Conservation (phyloP, 2,888 invertebrate species). For the Drosophila differens region DNA sequence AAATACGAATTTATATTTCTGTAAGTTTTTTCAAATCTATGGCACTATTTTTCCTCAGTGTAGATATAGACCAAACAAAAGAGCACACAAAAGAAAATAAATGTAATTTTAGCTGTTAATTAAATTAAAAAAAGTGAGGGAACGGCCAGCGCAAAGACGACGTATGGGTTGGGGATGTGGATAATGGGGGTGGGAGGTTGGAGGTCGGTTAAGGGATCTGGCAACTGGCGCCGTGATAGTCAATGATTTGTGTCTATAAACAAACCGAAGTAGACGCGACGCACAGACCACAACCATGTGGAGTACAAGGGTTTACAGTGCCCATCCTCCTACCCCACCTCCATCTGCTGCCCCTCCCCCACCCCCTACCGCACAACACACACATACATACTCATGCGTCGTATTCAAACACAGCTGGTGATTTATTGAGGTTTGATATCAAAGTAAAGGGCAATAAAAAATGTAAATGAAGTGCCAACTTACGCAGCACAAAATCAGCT, state of each 20-base stretch:
- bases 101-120: conserved; percentile 77
- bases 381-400: conserved; percentile 28
- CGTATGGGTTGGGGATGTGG: neutral
- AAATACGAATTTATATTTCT: neutral
- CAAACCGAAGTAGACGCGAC: conserved; percentile 35
- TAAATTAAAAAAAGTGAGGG: conserved; percentile 65
- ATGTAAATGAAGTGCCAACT: conserved; percentile 83
- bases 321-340: conserved; percentile 6
- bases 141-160: conserved; percentile 15
- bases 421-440: conserved; percentile 83
- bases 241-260: conserved; percentile 80
- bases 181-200: conserved; percentile 11
- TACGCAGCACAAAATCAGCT: conserved; percentile 70
- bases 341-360: neutral
- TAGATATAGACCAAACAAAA: conserved; percentile 32
- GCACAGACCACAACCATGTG: conserved; percentile 68
- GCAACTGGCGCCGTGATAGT: conserved; percentile 73
- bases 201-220: conserved; percentile 10
- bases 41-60: neutral
- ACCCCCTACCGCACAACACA: conserved; percentile 5
- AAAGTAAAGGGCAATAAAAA: conserved; percentile 83
- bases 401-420: conserved; percentile 78
- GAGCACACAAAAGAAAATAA: conserved; percentile 36
- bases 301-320: conserved; percentile 55
- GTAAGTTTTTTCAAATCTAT: neutral